Evolutionary conservation across 2,797 vertebrate species (phyloP).

Genomic region (Ctenosaura bakeri): DNA sequence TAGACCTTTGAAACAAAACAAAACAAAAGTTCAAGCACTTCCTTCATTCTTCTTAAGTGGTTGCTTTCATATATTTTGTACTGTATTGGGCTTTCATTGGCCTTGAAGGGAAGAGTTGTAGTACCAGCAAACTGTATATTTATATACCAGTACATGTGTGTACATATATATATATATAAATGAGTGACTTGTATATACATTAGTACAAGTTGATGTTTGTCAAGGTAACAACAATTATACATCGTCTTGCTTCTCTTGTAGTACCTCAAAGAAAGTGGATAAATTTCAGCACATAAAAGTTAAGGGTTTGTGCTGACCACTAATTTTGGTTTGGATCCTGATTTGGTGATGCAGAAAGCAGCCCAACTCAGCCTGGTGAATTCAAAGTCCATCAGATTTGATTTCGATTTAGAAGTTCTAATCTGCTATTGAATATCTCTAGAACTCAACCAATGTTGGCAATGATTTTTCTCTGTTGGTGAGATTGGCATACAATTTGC

Average conservation of each 20-base stretch:
- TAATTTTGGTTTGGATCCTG: not conserved
- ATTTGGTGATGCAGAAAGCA: not conserved
- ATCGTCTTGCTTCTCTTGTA: constrained; percentile 44
- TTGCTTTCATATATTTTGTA: not conserved
- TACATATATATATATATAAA: too few relatives aligned
- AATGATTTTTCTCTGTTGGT: too few relatives aligned
- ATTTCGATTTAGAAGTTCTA: not conserved
- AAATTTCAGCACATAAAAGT: constrained; percentile 53
- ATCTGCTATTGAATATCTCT: too few relatives aligned
- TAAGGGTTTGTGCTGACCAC: not conserved
- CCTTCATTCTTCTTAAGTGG: not conserved
- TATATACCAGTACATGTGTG: not conserved
- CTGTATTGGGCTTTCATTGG: not conserved
- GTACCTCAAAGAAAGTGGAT: constrained; percentile 45
- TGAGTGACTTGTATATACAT: not conserved
- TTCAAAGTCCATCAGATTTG: not conserved
- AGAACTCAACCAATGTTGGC: too few relatives aligned
- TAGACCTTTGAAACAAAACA: not conserved
- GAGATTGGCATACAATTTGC: too few relatives aligned
- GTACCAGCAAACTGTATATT: not conserved
- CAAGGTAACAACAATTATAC: constrained; percentile 4
- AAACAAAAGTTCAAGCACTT: not conserved
- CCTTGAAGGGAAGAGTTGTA: constrained; percentile 9
- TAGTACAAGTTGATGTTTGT: constrained; percentile 3
- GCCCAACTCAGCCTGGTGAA: not conserved